A percentile compares a stretch with the other conserved stretches of the same genome.
Conservation (phyloP, 2,113 vertebrate genomes). For the Myotis lucifugus region DNA sequence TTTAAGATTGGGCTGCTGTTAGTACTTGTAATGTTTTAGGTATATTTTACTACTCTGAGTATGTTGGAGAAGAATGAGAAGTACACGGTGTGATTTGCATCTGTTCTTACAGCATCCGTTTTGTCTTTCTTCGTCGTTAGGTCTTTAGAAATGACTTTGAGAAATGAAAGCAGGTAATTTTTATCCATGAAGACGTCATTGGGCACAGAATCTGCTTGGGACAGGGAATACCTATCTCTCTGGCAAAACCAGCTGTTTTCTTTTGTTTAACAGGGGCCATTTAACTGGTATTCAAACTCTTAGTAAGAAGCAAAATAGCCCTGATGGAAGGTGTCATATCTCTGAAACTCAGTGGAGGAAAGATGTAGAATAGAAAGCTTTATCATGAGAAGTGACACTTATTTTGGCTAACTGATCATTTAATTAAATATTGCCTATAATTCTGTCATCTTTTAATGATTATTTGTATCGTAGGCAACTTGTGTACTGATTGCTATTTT, state of each 20-base stretch:
- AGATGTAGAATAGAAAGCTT: background rate
- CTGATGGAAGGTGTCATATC: conserved; percentile 3
- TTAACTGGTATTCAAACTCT: background rate
- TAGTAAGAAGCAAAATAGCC: background rate
- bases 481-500: background rate
- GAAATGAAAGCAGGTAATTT: background rate
- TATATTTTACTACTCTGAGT: background rate
- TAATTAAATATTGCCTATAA: background rate
- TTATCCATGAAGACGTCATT: background rate
- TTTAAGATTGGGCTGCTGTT: background rate
- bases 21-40: background rate
- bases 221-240: background rate
- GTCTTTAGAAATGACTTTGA: conserved; percentile 1
- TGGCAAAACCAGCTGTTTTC: background rate
- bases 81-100: background rate
- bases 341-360: background rate
- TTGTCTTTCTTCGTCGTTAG: background rate
- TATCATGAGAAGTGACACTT: background rate
- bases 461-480: background rate
- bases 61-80: background rate
- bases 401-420: background rate
- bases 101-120: background rate
- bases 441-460: conserved; percentile 6
- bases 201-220: background rate
- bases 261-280: conserved; percentile 7